Evolutionary conservation across 2,113 vertebrate species (phyloP), one percentile per base, ranked within the genome.

Genomic region (Oplegnathus fasciatus): DNA sequence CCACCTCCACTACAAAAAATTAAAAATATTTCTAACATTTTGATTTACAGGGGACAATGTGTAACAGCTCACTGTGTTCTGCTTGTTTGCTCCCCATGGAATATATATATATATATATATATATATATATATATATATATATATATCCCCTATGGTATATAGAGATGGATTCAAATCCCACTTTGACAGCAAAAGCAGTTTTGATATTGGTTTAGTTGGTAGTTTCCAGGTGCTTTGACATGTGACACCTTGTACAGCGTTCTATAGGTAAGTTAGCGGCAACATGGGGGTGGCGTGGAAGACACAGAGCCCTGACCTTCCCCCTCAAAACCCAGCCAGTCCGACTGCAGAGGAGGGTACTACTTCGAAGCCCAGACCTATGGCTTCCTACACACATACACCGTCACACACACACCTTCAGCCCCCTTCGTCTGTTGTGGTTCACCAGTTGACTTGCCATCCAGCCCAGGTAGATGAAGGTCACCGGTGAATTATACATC

Each of bases 401-500:
- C 61, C 7, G 13, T 46, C 64, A 40, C 60, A 83, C 55, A 66
- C 57, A 76, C 66, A 87, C 85, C 76, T 75, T 74, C 66, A 83
- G 55, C 54, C 52, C 75, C 69, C 77, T 75, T 74, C 30, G 85
- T 84, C 66, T 48, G 26, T 61, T 71, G 61, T 13, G 28, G 74
- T 61, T 64, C 72, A 79, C 46, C 62, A 44, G 66, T 2, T 85
- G 79, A 87, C 84, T 79, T 72, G 48, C 18, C 24, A 55, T 44
- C 64, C 73, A 13, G 52, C 64, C 60, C 78, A 70, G 77, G 75
- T 50, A 64, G 77, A 81, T 82, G 65, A 91, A 92, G 88, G 82
- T 91, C 83, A 82, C 10, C 0, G 4, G 42, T 89, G 78, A 88
- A 88, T 90, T 82, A 90, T 87, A 78, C 71, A 86, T 89, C 76